Base-by-base conservation (phyloP, 2,797 vertebrate species). In the Alectoris magna region DNA sequence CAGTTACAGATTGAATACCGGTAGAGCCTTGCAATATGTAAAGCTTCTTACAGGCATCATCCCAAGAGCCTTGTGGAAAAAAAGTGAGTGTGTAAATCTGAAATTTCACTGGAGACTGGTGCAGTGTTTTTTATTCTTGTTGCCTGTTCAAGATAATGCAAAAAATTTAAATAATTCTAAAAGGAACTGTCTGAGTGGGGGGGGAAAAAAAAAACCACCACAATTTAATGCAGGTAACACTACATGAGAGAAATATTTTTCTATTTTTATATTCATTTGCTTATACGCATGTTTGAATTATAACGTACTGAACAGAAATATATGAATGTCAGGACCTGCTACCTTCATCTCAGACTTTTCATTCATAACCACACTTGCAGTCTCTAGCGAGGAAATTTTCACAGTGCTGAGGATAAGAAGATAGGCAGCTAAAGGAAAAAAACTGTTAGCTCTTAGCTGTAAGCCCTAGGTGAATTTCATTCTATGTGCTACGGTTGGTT, bases 81-180 rank as follows among this genome's bases (percentile, higher is more conserved):
- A 41, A 88, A 90, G 6, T 4, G 39, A 41, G 64, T 48, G 38
- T 76, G 21, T 71, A 84, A 66, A 78, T 90, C 62, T 64, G 56
- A 63, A 90, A 59, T 88, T 76, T 60, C 78, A 68, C 62, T 73
- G 34, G 53, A 55, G 53, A 68, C 24, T 91, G 15, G 77, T 92
- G 58, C 46, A 64, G 56, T 91, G 39, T 63, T 95, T 90, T 77
- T 27, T 84, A 44, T 79, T 94, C 72, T 87, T 59, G 8, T 78
- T 83, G 49, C 46, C 46, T 91, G 53, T 81, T 94, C 41, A 86
- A 88, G 70, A 75, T 88, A 92, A 80, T 49, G 18, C 41, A 21
- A 10, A 10, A 48, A 49, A 83, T 83, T 74, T 94, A 68, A 91
- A 74, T 91, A 83, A 87, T 92, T 93, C 51, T 44, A 51, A 76